Conservation (phyloP, 2,888 invertebrate species). For the Geophilus truncorum region DNA sequence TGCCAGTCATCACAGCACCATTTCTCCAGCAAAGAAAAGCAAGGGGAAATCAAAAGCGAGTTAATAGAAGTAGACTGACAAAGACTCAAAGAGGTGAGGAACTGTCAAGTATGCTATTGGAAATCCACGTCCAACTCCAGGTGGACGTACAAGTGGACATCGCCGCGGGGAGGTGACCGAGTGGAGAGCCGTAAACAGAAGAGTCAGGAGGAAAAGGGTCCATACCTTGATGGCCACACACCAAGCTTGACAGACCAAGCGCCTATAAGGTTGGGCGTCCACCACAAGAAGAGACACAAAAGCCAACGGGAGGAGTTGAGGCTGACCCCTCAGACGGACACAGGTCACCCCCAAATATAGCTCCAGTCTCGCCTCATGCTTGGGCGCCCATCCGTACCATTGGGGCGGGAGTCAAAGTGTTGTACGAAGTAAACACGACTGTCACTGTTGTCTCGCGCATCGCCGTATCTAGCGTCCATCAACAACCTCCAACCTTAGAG, state of each 20-base stretch:
- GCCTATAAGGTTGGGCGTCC: neutral
- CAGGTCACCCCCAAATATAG: conserved; percentile 25
- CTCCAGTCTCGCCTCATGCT: neutral
- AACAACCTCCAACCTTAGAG: neutral
- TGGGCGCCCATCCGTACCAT: neutral
- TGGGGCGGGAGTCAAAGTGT: conserved; percentile 27
- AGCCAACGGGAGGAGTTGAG: neutral
- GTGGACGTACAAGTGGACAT: conserved; percentile 3
- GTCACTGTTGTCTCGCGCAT: neutral
- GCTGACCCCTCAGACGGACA: conserved; percentile 9
- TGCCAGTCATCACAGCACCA: neutral
- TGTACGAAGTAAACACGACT: conserved; percentile 18
- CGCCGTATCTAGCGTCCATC: neutral
- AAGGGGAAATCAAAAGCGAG: neutral
- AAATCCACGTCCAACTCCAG: conserved; percentile 5
- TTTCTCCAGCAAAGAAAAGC: neutral
- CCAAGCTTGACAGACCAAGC: conserved; percentile 18
- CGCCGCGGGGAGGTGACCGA: neutral
- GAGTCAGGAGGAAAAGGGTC: conserved; percentile 25
- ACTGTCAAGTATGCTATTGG: conserved; percentile 14
- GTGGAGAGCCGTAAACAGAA: conserved; percentile 12
- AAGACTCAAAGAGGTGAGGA: conserved; percentile 21
- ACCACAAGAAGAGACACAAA: neutral
- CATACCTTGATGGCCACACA: conserved; percentile 2
- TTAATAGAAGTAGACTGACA: conserved; percentile 10